Percentiles rank a stretch among this genome's conserved stretches.
Evolutionary conservation across 2,113 vertebrate genomes (phyloP).

Genomic region (Microtus montanus): DNA sequence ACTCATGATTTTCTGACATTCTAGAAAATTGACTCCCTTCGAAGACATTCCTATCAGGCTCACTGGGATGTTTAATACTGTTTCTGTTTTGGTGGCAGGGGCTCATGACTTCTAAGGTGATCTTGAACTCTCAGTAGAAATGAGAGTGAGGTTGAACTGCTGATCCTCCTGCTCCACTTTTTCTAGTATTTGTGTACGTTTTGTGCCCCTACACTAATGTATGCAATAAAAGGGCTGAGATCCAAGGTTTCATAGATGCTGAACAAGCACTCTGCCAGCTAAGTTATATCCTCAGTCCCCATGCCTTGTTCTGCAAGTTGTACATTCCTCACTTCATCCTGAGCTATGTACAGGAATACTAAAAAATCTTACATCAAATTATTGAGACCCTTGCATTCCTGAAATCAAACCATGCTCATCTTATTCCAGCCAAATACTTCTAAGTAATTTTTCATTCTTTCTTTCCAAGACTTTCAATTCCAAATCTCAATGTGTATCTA

Average conservation of each 20-base stretch:
- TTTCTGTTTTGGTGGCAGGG: neutral
- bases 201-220: neutral
- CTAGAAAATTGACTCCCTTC: neutral
- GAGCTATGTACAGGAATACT: neutral
- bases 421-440: accelerated
- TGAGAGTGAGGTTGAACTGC: neutral
- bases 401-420: neutral
- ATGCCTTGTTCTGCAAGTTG: neutral
- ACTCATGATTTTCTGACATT: neutral
- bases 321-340: neutral
- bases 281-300: too few species aligned
- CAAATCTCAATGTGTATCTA: neutral
- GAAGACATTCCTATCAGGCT: neutral
- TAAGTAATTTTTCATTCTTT: neutral
- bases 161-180: neutral
- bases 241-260: neutral
- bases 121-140: neutral
- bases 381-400: neutral
- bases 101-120: neutral
- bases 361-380: neutral
- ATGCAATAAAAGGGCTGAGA: neutral
- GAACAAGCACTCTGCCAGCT: neutral
- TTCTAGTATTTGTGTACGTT: neutral
- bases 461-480: accelerated
- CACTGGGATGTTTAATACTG: too few species aligned